These are phyloP conservation scores for Athripsodes cinereus DNA, from an alignment of 2,888 invertebrate species.

Conservation along the genomic window DNA sequence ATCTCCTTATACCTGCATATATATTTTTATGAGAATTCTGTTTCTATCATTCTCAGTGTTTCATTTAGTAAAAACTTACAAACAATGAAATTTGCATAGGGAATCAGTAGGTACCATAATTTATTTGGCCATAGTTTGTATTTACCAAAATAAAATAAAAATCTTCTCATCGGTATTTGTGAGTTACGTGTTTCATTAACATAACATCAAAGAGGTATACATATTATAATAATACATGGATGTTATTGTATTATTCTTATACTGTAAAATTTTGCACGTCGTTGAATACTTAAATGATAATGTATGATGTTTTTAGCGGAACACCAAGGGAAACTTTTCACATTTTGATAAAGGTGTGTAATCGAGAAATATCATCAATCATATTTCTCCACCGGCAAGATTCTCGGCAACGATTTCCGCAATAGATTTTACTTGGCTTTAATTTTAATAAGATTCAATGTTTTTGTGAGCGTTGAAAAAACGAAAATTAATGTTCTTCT, in stretches of 20 bases:
- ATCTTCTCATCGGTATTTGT: no score
- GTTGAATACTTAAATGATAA: not conserved
- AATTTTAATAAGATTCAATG: slow-evolving; percentile 1
- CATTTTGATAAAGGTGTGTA: not conserved
- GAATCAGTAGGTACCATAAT: no score
- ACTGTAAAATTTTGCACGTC: not conserved
- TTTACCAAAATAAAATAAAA: no score
- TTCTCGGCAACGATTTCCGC: not conserved
- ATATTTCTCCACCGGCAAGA: not conserved
- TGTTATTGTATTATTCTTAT: not conserved
- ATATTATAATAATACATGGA: no score
- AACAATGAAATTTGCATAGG: no score
- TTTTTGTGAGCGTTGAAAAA: not conserved
- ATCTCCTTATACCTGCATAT: no score
- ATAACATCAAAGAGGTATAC: no score
- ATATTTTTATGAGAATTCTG: no score
- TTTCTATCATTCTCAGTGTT: no score
- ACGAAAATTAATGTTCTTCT: not conserved
- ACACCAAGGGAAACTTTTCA: not conserved
- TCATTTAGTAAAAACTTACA: no score
- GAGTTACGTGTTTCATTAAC: no score
- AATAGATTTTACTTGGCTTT: not conserved
- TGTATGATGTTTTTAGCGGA: slow-evolving; percentile 2
- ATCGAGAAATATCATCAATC: slow-evolving; percentile 1
- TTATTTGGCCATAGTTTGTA: no score